phyloP scores from a whole-genome alignment of 2,113 vertebrate species.

The Cryptomyrus ogoouensis region DNA sequence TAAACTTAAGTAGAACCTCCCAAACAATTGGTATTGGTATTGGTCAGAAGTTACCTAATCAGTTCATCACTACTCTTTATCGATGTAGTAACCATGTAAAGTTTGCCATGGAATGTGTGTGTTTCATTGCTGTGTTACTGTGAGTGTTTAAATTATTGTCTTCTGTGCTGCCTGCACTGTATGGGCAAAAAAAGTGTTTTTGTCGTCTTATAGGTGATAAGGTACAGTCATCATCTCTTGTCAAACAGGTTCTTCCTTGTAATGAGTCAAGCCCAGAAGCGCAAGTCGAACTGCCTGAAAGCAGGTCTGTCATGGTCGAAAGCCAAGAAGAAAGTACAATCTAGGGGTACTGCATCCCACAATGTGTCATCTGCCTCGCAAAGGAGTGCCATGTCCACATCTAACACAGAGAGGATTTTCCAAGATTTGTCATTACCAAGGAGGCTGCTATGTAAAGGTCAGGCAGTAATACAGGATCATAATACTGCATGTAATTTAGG shows the following conservation, averaged over 20 bases:
- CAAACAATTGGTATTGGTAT: no score
- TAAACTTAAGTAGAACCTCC: no score
- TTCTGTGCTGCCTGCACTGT: not conserved
- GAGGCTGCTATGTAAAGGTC: not conserved
- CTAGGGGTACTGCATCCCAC: not conserved
- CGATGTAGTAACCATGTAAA: not conserved
- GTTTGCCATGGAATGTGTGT: not conserved
- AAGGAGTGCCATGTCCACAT: not conserved
- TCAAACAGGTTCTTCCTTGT: slow-evolving; percentile 10
- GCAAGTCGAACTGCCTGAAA: slow-evolving; percentile 43
- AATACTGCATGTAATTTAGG: slow-evolving; percentile 13
- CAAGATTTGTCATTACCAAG: not conserved
- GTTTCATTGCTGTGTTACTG: not conserved
- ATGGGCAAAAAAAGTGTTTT: not conserved
- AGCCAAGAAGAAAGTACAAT: slow-evolving; percentile 13
- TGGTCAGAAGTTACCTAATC: no score
- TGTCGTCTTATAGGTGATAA: not conserved
- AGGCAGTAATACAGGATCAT: not conserved
- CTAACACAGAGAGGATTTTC: not conserved
- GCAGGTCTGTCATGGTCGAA: slow-evolving; percentile 20
- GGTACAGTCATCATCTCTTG: not conserved
- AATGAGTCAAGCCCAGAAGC: slow-evolving; percentile 62
- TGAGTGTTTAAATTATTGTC: no score
- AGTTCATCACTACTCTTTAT: no score
- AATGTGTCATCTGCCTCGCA: not conserved